Percentiles rank a stretch among this genome's conserved stretches.
phyloP scores from a whole-genome alignment of 2,113 vertebrate species.

The Periophthalmodon schlosseri region DNA sequence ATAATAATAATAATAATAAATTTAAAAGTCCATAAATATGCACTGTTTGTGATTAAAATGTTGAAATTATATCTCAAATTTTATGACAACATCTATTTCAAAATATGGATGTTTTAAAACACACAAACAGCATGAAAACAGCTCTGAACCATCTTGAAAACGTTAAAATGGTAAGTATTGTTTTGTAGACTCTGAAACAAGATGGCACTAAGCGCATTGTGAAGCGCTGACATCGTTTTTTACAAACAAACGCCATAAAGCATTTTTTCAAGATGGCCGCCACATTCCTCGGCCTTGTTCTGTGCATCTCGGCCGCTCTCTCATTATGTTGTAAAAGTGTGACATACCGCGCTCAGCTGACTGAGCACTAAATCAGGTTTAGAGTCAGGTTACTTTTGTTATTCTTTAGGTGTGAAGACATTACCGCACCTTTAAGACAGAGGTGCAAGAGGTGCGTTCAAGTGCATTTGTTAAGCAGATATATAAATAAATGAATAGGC shows the following conservation, averaged over 20 bases:
- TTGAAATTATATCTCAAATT: too few relatives aligned
- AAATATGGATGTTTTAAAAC: too few relatives aligned
- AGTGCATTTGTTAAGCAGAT: too few relatives aligned
- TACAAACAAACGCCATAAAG: neutral
- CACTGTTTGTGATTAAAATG: too few relatives aligned
- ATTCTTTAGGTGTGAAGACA: constrained; percentile 34
- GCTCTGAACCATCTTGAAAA: constrained; percentile 61
- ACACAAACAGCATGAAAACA: too few relatives aligned
- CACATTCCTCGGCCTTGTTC: neutral
- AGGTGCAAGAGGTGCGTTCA: neutral
- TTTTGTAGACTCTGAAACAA: constrained; percentile 29
- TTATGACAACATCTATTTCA: too few relatives aligned
- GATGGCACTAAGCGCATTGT: constrained; percentile 11
- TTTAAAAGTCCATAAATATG: too few relatives aligned
- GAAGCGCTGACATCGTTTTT: constrained; percentile 17
- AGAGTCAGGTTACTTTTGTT: constrained; percentile 4
- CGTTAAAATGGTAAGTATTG: constrained; percentile 52
- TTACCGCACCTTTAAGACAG: constrained; percentile 14
- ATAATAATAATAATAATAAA: too few relatives aligned
- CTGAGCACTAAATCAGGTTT: constrained; percentile 27
- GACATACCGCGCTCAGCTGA: constrained; percentile 38
- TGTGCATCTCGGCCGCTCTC: neutral
- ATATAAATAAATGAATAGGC: too few relatives aligned
- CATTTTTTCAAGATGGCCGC: constrained; percentile 6
- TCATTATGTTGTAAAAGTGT: constrained; percentile 3